Evolutionary conservation across 1,140 invertebrate species (phyloP).

Genomic region (Papilio polyxenes): DNA sequence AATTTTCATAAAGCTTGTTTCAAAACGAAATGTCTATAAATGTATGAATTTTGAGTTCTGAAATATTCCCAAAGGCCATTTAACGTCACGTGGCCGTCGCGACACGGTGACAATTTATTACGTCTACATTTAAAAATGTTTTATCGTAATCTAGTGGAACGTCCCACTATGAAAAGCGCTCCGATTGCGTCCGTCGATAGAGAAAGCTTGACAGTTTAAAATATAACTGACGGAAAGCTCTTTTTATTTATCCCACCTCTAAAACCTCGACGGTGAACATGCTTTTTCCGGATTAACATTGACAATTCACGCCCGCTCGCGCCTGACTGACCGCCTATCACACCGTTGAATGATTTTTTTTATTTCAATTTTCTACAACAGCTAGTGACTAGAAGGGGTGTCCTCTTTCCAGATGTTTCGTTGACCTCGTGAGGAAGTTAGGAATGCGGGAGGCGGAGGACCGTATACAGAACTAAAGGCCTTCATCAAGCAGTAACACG

Average conservation of each 20-base stretch:
- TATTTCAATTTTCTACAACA: background rate
- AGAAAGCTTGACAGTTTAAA: conserved; percentile 44
- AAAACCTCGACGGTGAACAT: conserved; percentile 45
- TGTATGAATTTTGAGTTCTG: background rate
- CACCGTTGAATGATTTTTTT: conserved; percentile 37
- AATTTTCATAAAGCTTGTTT: background rate
- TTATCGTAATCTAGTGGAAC: conserved; percentile 26
- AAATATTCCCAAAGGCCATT: conserved; percentile 3
- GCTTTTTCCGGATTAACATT: conserved; percentile 49
- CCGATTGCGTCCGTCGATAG: conserved; percentile 36
- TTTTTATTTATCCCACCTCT: conserved; percentile 49
- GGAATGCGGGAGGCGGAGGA: background rate
- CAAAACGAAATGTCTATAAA: background rate
- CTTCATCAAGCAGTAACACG: background rate
- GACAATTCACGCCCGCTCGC: conserved; percentile 47
- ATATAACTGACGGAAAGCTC: conserved; percentile 48
- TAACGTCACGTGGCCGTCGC: background rate
- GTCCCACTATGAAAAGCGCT: conserved; percentile 31
- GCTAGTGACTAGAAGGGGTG: background rate
- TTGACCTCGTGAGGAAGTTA: background rate
- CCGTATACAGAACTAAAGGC: background rate
- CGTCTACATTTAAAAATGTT: conserved; percentile 30
- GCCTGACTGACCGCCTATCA: conserved; percentile 30
- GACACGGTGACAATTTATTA: background rate
- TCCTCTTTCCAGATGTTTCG: too few relatives aligned